phyloP scores from a whole-genome alignment of 2,888 invertebrate species.

The Hololepta plana region DNA sequence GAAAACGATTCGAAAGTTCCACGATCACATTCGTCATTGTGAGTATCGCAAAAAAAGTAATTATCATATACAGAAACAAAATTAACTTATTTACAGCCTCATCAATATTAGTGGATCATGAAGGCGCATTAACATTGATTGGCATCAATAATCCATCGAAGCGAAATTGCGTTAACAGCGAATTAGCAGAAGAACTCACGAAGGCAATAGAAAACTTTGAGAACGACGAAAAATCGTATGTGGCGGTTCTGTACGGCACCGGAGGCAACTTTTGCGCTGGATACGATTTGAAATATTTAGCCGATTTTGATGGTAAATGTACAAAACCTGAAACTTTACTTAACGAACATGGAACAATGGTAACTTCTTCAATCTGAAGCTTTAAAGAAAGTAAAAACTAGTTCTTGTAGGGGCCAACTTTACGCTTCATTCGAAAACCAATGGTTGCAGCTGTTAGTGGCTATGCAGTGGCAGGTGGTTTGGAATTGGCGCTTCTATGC shows the following conservation, averaged over 20 bases:
- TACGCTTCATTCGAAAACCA: conserved; percentile 62
- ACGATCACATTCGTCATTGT: too few relatives aligned
- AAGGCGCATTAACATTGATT: conserved; percentile 50
- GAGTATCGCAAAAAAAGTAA: too few relatives aligned
- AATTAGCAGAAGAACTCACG: conserved; percentile 46
- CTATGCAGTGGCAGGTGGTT: conserved; percentile 77
- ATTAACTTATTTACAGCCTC: not conserved
- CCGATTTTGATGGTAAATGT: not conserved
- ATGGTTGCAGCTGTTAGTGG: conserved; percentile 82
- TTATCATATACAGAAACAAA: too few relatives aligned
- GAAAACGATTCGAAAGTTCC: too few relatives aligned
- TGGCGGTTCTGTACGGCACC: conserved; percentile 70
- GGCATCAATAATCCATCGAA: conserved; percentile 75
- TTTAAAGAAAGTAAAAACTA: conserved; percentile 1
- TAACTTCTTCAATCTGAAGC: conserved; percentile 14
- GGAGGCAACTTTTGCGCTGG: conserved; percentile 94
- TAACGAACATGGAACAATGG: conserved; percentile 32
- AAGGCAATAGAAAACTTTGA: conserved; percentile 66
- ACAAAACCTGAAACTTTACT: conserved; percentile 14
- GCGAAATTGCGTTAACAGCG: conserved; percentile 64
- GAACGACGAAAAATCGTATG: conserved; percentile 44
- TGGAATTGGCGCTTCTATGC: conserved; percentile 82
- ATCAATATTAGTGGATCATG: conserved; percentile 33
- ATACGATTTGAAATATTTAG: conserved; percentile 46
- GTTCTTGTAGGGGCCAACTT: conserved; percentile 37